phyloP scores from a whole-genome alignment of 2,888 invertebrate species.

The Shargacucullia verbasci region DNA sequence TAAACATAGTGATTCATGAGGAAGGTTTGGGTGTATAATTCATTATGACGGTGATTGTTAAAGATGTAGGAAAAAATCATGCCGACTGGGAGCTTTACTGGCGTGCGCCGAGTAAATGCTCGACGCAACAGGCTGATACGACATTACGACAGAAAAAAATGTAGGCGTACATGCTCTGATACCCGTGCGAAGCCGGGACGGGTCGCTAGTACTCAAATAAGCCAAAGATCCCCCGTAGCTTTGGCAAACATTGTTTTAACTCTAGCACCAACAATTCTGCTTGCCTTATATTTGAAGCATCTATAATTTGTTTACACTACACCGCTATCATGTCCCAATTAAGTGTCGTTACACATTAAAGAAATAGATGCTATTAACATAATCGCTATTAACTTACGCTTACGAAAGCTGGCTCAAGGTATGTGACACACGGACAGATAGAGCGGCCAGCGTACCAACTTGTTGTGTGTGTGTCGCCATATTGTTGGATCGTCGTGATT shows the following conservation, averaged over 20 bases:
- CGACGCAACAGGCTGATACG: no score
- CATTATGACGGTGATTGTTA: no score
- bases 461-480: background rate
- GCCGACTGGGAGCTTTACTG: no score
- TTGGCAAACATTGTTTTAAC: background rate
- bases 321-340: constrained; percentile 36
- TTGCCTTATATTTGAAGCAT: background rate
- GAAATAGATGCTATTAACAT: constrained; percentile 45
- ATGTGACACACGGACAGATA: constrained; percentile 21
- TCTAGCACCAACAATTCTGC: constrained; percentile 1
- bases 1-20: no score
- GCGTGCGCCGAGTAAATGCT: no score
- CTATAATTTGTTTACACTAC: constrained; percentile 33
- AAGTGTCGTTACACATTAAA: constrained; percentile 32
- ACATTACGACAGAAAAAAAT: no score
- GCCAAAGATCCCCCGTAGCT: no score
- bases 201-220: no score
- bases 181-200: no score
- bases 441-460: background rate
- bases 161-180: no score
- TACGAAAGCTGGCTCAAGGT: constrained; percentile 42
- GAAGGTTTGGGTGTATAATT: no score
- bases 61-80: no score
- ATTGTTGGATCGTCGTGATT: background rate
- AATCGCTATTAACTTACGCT: constrained; percentile 37